These are phyloP conservation scores for Zaprionus kolodkinae DNA, from an alignment of 1,140 invertebrate species.

Conservation along the genomic window DNA sequence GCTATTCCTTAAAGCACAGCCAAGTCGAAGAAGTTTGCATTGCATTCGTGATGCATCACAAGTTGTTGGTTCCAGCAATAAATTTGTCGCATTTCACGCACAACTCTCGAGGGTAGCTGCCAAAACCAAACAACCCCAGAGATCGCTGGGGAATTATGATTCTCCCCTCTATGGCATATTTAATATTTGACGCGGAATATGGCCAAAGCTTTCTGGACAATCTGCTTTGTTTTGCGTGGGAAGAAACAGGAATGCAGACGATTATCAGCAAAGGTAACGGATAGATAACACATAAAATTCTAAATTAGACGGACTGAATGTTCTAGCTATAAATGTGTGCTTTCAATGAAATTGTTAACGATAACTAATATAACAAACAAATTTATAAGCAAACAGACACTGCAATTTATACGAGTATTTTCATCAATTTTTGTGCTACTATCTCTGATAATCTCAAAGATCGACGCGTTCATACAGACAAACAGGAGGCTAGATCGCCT, in stretches of 20 bases:
- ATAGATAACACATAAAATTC: not conserved
- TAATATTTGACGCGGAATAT: constrained; percentile 10
- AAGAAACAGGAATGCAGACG: constrained; percentile 5
- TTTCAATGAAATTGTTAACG: too few species aligned
- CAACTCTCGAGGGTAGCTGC: constrained; percentile 16
- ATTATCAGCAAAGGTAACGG: not conserved
- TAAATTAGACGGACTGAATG: too few species aligned
- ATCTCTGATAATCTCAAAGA: too few species aligned
- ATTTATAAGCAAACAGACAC: too few species aligned
- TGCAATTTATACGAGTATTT: too few species aligned
- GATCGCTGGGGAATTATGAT: constrained; percentile 2
- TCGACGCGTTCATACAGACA: too few species aligned
- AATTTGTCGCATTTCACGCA: constrained; percentile 34
- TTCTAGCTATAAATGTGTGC: too few species aligned
- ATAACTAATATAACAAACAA: too few species aligned
- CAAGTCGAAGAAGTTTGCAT: constrained; percentile 54
- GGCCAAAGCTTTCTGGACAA: constrained; percentile 21
- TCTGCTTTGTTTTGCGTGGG: constrained; percentile 22
- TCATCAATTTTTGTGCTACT: too few species aligned
- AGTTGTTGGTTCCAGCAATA: constrained; percentile 54
- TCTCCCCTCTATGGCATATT: not conserved
- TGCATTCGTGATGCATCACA: constrained; percentile 55
- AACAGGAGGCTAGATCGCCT: not conserved
- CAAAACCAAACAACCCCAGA: constrained; percentile 19
- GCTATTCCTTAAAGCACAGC: constrained; percentile 41